A percentile compares a stretch with the other conserved stretches of the same genome.
Evolutionary conservation across 2,888 invertebrate species (phyloP).

Genomic region (Ceramica pisi): DNA sequence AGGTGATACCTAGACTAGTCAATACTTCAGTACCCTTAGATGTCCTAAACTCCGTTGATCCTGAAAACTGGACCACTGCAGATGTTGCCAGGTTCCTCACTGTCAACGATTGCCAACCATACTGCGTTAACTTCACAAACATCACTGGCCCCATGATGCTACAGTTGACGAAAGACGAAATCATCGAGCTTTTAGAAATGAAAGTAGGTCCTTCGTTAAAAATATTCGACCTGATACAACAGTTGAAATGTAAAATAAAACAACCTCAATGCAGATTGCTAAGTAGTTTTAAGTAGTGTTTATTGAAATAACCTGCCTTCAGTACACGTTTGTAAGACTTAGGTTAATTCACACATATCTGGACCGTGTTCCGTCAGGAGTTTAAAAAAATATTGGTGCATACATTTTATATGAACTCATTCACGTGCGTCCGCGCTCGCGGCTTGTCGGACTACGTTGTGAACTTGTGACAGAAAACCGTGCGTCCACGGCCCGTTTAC

Average conservation of each 20-base stretch:
- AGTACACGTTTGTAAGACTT: slow-evolving; percentile 21
- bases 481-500: too few relatives aligned
- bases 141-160: slow-evolving; percentile 96
- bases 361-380: too few relatives aligned
- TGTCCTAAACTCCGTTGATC: slow-evolving; percentile 88
- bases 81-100: slow-evolving; percentile 97
- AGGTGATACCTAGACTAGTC: slow-evolving; percentile 92
- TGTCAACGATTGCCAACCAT: slow-evolving; percentile 95
- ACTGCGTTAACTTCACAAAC: slow-evolving; percentile 92
- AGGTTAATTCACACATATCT: too few relatives aligned
- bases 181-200: slow-evolving; percentile 96
- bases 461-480: too few relatives aligned
- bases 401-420: too few relatives aligned
- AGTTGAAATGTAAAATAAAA: slow-evolving; percentile 96
- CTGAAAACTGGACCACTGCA: slow-evolving; percentile 93
- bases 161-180: slow-evolving; percentile 96
- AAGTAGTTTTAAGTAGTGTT: slow-evolving; percentile 73
- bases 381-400: too few relatives aligned
- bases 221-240: slow-evolving; percentile 97
- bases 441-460: too few relatives aligned
- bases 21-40: slow-evolving; percentile 89
- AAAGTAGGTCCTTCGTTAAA: slow-evolving; percentile 98
- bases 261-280: slow-evolving; percentile 92
- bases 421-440: too few relatives aligned
- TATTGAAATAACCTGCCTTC: slow-evolving; percentile 53